Conservation (phyloP, 2,888 invertebrate genomes). For the Cephus sareptanus region DNA sequence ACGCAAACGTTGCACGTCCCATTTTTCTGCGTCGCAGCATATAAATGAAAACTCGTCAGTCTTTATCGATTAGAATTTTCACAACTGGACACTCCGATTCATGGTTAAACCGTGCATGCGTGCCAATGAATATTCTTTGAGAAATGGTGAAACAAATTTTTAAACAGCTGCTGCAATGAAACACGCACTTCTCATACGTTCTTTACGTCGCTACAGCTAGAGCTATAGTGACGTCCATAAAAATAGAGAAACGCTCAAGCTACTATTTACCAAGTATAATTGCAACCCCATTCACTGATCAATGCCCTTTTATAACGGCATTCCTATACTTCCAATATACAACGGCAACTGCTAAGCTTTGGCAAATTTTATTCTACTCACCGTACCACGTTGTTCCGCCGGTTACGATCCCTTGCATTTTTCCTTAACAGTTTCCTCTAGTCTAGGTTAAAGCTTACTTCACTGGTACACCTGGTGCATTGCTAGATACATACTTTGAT, state of each 20-base stretch:
- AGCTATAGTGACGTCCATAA: background rate
- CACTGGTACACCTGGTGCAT: background rate
- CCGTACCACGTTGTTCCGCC: background rate
- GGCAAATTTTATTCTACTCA: background rate
- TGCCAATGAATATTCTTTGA: background rate
- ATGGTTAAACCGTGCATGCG: background rate
- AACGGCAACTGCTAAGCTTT: background rate
- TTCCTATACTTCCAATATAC: background rate
- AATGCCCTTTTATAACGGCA: background rate
- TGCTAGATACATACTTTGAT: background rate
- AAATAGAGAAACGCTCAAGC: background rate
- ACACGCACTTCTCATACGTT: background rate
- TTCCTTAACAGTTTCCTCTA: background rate
- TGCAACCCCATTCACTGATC: background rate
- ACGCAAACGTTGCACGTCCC: background rate
- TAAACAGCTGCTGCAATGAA: background rate
- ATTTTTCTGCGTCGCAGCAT: background rate
- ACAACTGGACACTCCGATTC: background rate
- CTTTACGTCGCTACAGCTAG: background rate
- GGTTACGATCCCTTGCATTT: background rate
- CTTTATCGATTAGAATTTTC: background rate
- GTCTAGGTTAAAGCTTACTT: background rate
- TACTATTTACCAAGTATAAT: background rate
- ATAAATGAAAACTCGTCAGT: background rate
- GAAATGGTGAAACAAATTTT: background rate